Percentiles rank a stretch among this genome's conserved stretches.
These are phyloP conservation scores for Himalopsyche japonica DNA, from an alignment of 2,888 invertebrate species.

Conservation along the genomic window DNA sequence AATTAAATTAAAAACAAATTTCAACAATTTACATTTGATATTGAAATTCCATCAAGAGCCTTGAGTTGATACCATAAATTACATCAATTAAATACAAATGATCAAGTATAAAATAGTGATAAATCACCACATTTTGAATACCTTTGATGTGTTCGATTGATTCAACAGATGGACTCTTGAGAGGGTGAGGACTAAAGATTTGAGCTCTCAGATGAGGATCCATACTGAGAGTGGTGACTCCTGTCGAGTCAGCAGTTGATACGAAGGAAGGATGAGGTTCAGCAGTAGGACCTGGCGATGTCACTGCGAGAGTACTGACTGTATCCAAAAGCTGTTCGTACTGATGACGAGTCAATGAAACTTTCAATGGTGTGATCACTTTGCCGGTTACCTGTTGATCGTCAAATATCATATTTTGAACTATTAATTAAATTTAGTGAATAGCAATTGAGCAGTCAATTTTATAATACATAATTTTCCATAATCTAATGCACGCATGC, in stretches of 20 bases:
- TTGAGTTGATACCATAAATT: too few species aligned
- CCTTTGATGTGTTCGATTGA: slow-evolving; percentile 42
- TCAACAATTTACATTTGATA: too few species aligned
- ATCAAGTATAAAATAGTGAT: not conserved
- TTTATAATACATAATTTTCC: too few species aligned
- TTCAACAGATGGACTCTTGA: slow-evolving; percentile 35
- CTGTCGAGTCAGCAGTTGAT: slow-evolving; percentile 45
- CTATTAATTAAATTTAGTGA: too few species aligned
- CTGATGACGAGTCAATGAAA: slow-evolving; percentile 83
- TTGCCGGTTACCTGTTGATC: slow-evolving; percentile 70
- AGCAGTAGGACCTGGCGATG: slow-evolving; percentile 47
- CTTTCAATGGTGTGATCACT: slow-evolving; percentile 81
- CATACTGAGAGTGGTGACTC: slow-evolving; percentile 59
- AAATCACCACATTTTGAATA: not conserved
- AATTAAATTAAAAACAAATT: too few species aligned
- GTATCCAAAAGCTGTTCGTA: slow-evolving; percentile 89
- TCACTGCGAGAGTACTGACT: slow-evolving; percentile 48
- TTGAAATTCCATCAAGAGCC: too few species aligned
- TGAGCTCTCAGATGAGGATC: slow-evolving; percentile 67
- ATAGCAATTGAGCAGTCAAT: too few species aligned
- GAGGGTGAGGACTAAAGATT: slow-evolving; percentile 48
- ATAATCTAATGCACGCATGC: too few species aligned
- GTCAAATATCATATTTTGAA: slow-evolving; percentile 12
- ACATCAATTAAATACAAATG: too few species aligned
- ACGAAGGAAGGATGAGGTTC: slow-evolving; percentile 44